Conservation (phyloP, 2,797 vertebrate genomes). For the Coluber constrictor region DNA sequence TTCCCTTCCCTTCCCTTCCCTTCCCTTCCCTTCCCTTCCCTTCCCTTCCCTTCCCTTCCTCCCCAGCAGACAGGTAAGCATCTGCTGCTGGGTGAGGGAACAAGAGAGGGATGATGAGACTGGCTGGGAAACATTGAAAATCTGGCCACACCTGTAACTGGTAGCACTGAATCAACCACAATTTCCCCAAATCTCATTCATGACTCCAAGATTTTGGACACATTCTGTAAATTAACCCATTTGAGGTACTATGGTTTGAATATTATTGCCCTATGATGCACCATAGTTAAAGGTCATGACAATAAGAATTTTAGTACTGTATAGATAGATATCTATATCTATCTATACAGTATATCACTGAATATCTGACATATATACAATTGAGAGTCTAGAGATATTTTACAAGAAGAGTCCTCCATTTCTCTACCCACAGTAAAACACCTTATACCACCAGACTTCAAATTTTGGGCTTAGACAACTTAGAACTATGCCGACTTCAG, state of each 20-base stretch:
- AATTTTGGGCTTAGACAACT: too few species aligned
- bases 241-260: neutral
- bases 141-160: neutral
- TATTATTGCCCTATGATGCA: neutral
- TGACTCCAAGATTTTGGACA: neutral
- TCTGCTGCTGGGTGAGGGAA: neutral
- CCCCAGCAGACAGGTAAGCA: neutral
- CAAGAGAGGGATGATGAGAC: fast-evolving
- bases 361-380: too few species aligned
- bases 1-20: too few species aligned
- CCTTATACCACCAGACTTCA: too few species aligned
- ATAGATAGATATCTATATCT: too few species aligned
- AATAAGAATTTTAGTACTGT: neutral
- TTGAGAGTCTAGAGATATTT: too few species aligned
- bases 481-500: too few species aligned
- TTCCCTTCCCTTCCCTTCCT: neutral
- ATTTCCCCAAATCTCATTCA: neutral
- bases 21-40: too few species aligned
- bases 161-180: neutral
- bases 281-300: neutral
- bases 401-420: too few species aligned
- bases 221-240: neutral
- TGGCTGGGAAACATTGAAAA: neutral
- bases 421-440: too few species aligned
- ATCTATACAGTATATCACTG: too few species aligned